These are phyloP conservation scores for Diachasmimorpha longicaudata DNA, from an alignment of 1,140 invertebrate species.

Conservation along the genomic window DNA sequence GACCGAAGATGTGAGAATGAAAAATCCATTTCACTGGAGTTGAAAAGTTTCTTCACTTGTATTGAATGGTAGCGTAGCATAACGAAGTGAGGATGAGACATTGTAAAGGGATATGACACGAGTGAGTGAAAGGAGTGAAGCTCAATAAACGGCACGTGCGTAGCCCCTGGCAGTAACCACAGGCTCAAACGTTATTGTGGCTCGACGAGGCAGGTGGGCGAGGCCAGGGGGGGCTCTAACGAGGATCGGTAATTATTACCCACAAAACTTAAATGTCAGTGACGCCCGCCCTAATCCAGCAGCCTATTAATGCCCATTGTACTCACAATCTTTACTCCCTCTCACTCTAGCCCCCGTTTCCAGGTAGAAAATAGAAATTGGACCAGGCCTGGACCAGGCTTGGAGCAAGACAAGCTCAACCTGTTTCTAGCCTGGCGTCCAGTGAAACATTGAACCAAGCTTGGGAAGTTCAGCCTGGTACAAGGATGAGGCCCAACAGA, in stretches of 20 bases:
- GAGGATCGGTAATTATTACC: constrained; percentile 29
- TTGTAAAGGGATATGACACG: neutral
- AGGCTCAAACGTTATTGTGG: constrained; percentile 5
- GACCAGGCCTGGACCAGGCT: too few species aligned
- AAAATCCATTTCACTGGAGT: neutral
- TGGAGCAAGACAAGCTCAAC: too few species aligned
- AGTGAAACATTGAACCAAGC: too few species aligned
- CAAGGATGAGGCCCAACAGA: too few species aligned
- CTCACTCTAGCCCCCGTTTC: neutral
- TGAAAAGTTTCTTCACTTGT: neutral
- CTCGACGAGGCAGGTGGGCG: constrained; percentile 23
- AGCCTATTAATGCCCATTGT: constrained; percentile 20
- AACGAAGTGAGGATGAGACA: constrained; percentile 11
- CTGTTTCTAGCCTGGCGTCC: too few species aligned
- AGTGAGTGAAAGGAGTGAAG: neutral
- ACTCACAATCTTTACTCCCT: neutral
- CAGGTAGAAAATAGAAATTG: too few species aligned
- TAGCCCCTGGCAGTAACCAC: constrained; percentile 16
- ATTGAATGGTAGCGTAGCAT: neutral
- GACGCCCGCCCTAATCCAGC: neutral
- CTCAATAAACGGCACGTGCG: constrained; percentile 22
- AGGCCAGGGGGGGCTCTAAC: constrained; percentile 20
- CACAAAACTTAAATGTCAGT: constrained; percentile 17
- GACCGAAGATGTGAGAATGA: too few species aligned
- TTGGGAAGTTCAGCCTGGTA: too few species aligned